Percentiles rank a stretch among this genome's conserved stretches.
Evolutionary conservation across 1,140 invertebrate species (phyloP).

Genomic region (Sesamia nonagrioides): DNA sequence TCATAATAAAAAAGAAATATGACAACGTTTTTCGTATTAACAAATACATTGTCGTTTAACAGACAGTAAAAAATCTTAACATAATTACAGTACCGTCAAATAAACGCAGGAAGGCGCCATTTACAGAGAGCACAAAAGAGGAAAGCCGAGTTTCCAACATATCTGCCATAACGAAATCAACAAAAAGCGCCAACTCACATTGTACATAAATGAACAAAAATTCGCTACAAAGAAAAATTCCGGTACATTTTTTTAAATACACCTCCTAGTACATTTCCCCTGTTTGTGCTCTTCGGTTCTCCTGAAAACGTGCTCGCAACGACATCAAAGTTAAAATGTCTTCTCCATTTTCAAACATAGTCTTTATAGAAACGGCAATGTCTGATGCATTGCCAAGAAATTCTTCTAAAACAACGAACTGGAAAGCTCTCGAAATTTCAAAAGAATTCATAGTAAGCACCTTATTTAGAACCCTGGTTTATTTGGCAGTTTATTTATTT

Average conservation of each 20-base stretch:
- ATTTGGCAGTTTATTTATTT: conserved; percentile 31
- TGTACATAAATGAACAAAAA: conserved; percentile 31
- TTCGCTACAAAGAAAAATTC: conserved; percentile 37
- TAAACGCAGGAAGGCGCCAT: neutral
- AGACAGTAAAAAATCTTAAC: neutral
- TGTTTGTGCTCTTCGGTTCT: conserved; percentile 14
- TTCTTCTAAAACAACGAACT: conserved; percentile 38
- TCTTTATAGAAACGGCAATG: conserved; percentile 3
- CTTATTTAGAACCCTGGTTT: conserved; percentile 28
- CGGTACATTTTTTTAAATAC: conserved; percentile 26
- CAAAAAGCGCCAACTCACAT: conserved; percentile 17
- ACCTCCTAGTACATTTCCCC: neutral
- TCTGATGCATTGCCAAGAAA: conserved; percentile 36
- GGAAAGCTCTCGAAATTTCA: conserved; percentile 15
- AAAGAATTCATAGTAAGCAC: conserved; percentile 28
- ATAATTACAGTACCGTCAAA: neutral
- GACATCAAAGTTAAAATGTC: conserved; percentile 41
- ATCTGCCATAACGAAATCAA: conserved; percentile 32
- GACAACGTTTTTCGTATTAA: too few species aligned
- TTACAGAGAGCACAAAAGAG: neutral
- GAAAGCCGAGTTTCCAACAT: conserved; percentile 2
- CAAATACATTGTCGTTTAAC: too few species aligned
- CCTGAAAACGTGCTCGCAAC: conserved; percentile 27
- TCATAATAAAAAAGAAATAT: too few species aligned
- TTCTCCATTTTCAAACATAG: conserved; percentile 31